These are phyloP conservation scores for Butorides virescens DNA, from an alignment of 2,113 vertebrate species.

Conservation along the genomic window DNA sequence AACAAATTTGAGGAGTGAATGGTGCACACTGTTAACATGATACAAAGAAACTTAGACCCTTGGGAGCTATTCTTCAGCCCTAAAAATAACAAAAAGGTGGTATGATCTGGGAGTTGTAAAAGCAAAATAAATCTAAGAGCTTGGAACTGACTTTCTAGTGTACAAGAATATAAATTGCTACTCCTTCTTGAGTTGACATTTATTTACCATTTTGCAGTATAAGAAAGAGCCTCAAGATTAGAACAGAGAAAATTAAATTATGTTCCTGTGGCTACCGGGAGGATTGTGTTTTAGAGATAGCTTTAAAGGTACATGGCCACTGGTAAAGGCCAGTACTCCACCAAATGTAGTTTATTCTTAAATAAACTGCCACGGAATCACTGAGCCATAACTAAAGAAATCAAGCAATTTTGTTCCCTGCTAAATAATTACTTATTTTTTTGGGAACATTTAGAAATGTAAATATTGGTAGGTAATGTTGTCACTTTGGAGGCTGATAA, in stretches of 20 bases:
- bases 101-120: conserved; percentile 39
- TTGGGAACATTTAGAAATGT: not conserved
- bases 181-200: conserved; percentile 49
- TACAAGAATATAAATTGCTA: conserved; percentile 43
- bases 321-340: not conserved
- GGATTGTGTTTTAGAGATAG: not conserved
- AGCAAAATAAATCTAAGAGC: conserved; percentile 57
- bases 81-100: not conserved
- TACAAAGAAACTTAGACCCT: not conserved
- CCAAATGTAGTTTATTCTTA: not conserved
- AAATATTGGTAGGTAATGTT: not conserved
- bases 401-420: not conserved
- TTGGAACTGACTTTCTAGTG: conserved; percentile 34
- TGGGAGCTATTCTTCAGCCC: conserved; percentile 46
- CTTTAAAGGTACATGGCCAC: conserved; percentile 12
- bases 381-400: not conserved
- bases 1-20: not conserved
- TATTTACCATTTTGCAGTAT: conserved; percentile 53
- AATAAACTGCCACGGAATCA: not conserved
- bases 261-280: not conserved
- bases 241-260: conserved; percentile 62
- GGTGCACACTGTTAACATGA: not conserved
- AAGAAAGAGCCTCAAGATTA: conserved; percentile 37
- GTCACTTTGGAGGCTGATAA: not conserved
- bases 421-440: not conserved